Base-by-base conservation (phyloP, 2,113 vertebrate genomes). In the Sclerurus mexicanus region DNA sequence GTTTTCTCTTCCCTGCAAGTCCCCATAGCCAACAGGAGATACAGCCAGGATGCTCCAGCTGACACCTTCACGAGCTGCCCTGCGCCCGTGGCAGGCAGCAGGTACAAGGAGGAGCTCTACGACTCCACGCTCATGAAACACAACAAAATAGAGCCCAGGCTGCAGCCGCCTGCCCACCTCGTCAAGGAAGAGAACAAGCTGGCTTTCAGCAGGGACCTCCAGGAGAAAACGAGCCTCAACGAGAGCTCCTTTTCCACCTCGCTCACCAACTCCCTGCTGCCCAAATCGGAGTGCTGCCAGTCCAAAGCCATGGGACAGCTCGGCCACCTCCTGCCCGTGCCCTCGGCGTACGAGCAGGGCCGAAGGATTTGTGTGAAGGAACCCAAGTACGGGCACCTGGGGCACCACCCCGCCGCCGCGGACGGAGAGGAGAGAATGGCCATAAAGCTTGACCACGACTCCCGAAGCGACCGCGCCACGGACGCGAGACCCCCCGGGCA, bases 31-130 rank as follows among this genome's bases (percentile, higher is more conserved):
- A 91, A 93, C 93, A 96, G 89, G 79, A 96, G 98, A 63, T 98
- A 97, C 95, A 75, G 68, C 64, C 96, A 97, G 80, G 98, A 98
- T 24, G 71, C 89, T 19, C 69, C 93, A 20, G 84, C 97, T 10
- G 98, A 98, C 17, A 85, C 53, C 67, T 98, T 97, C 67, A 82
- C 97, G 30, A 97, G 97, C 95, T 98, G 96, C 74, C 90, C 95
- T 24, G 95, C 95, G 33, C 89, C 93, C 73, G 79, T 95, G 92
- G 91, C 97, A 10, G 96, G 93, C 89, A 95, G 87, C 82, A 93
- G 96, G 52, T 98, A 99, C 89, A 99, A 99, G 68, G 98, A 98
- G 84, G 98, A 99, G 63, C 90, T 98, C 6, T 98, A 97, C 4
- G 97, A 98, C 58, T 92, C 96, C 2, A 30, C 76, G 77, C 10